A percentile compares a stretch with the other conserved stretches of the same genome.
These are phyloP conservation scores for Asteroscopus sphinx DNA, from an alignment of 2,888 invertebrate genomes.

Conservation along the genomic window DNA sequence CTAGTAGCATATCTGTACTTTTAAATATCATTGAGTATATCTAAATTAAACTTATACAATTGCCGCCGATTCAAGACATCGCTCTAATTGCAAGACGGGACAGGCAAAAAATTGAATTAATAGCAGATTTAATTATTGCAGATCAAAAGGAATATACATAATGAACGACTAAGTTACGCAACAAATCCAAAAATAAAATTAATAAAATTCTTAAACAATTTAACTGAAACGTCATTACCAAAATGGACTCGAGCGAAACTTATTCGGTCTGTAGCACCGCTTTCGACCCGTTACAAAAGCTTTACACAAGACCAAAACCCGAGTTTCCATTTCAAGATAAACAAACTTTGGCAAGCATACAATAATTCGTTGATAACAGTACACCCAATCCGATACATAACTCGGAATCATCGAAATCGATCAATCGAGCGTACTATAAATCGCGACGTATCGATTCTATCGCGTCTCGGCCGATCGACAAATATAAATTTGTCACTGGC, in stretches of 20 bases:
- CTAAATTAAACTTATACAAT: neutral
- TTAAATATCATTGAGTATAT: too few relatives aligned
- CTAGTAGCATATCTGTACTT: too few relatives aligned
- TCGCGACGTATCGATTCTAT: conserved; percentile 86
- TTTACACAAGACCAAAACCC: conserved; percentile 25
- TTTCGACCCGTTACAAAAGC: conserved; percentile 32
- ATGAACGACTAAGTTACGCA: too few relatives aligned
- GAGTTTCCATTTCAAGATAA: conserved; percentile 55
- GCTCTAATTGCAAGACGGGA: neutral
- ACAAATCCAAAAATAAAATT: neutral
- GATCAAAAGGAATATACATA: neutral
- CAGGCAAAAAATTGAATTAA: conserved; percentile 27
- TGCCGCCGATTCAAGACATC: conserved; percentile 30
- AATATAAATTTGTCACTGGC: conserved; percentile 89
- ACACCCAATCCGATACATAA: conserved; percentile 73
- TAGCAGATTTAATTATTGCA: conserved; percentile 17
- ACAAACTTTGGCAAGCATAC: conserved; percentile 63
- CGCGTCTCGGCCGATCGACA: conserved; percentile 83
- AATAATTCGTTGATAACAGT: conserved; percentile 73
- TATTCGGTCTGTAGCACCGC: conserved; percentile 18
- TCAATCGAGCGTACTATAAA: conserved; percentile 85
- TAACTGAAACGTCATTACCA: conserved; percentile 1
- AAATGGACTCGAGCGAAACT: conserved; percentile 15
- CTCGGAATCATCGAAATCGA: conserved; percentile 84
- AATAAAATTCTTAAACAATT: neutral